Percentiles rank a stretch among this genome's conserved stretches.
Conservation (phyloP, 2,888 invertebrate genomes). For the Psococerastis gibbosa region DNA sequence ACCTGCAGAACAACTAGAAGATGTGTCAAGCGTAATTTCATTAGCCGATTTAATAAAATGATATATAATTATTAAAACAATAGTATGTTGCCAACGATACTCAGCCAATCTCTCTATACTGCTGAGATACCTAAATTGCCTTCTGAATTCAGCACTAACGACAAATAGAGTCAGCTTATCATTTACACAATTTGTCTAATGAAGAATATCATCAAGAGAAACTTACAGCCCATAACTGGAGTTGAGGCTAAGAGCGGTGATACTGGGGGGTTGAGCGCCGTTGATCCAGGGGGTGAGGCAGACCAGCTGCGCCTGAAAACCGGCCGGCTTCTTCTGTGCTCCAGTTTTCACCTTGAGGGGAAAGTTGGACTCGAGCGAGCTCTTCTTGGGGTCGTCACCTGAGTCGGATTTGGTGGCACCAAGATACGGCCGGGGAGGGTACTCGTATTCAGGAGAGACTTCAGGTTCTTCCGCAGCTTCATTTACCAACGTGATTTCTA, state of each 20-base stretch:
- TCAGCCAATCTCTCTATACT: no score
- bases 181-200: background rate
- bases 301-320: slow-evolving; percentile 91
- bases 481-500: slow-evolving; percentile 65
- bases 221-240: slow-evolving; percentile 95
- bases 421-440: slow-evolving; percentile 27
- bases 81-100: no score
- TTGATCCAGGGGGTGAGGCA: slow-evolving; percentile 73
- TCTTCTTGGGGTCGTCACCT: slow-evolving; percentile 28
- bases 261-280: slow-evolving; percentile 61
- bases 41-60: no score
- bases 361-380: slow-evolving; percentile 25
- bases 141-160: no score
- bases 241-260: slow-evolving; percentile 82
- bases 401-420: slow-evolving; percentile 7
- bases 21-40: no score
- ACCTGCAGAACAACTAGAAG: no score
- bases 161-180: no score
- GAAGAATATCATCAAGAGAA: slow-evolving; percentile 13
- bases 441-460: slow-evolving; percentile 66
- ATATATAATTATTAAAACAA: no score
- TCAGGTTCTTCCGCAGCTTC: slow-evolving; percentile 61
- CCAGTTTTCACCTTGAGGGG: slow-evolving; percentile 52
- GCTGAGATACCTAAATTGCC: no score
- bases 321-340: slow-evolving; percentile 70